phyloP scores from a whole-genome alignment of 2,113 vertebrate species.

The Bungarus multicinctus region DNA sequence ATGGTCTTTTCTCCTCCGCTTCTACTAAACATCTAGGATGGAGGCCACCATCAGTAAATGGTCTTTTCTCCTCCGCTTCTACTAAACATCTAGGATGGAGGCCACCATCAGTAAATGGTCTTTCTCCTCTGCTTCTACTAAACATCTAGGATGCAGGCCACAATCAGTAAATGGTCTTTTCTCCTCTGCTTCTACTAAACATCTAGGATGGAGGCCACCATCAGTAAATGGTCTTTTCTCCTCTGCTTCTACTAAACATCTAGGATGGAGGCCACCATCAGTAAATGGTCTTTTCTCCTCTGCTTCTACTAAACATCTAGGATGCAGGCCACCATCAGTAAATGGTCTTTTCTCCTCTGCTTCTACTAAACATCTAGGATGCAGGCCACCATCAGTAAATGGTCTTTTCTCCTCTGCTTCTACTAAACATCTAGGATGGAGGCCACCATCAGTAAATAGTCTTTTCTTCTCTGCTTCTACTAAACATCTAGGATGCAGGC shows the following conservation, averaged over 20 bases:
- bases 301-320: background rate
- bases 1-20: background rate
- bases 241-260: slow-evolving; percentile 28
- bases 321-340: rapidly evolving
- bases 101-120: rapidly evolving
- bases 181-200: slow-evolving; percentile 22
- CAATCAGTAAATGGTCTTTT: rapidly evolving
- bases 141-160: background rate
- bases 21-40: slow-evolving; percentile 17
- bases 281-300: background rate
- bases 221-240: background rate
- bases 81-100: background rate
- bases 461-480: slow-evolving; percentile 10
- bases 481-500: background rate
- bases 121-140: slow-evolving; percentile 14
- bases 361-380: slow-evolving; percentile 19
- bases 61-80: background rate
- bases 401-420: background rate
- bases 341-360: background rate
- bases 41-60: rapidly evolving
- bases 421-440: slow-evolving; percentile 3
- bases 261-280: rapidly evolving
- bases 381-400: rapidly evolving
- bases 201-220: rapidly evolving
- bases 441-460: rapidly evolving